A percentile compares a stretch with the other conserved stretches of the same genome.
phyloP scores from a whole-genome alignment of 2,888 invertebrate genomes.

The Abrostola triplasia region DNA sequence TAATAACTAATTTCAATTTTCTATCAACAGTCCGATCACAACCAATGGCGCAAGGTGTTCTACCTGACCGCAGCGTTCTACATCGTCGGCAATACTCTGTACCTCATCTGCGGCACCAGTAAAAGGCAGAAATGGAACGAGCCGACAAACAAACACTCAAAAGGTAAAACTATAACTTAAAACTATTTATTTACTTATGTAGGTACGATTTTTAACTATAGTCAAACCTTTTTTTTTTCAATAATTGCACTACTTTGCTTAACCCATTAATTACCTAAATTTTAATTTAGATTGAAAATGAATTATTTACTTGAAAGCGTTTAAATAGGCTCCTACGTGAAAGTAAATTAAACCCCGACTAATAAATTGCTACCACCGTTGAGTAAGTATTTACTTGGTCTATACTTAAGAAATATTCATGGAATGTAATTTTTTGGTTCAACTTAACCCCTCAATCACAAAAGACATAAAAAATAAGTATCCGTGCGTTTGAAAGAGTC shows the following conservation, averaged over 20 bases:
- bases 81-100: slow-evolving; percentile 89
- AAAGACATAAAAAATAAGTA: slow-evolving; percentile 6
- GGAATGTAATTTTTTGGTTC: neutral
- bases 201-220: too few relatives aligned
- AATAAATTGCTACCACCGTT: too few relatives aligned
- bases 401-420: neutral
- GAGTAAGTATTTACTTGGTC: too few relatives aligned
- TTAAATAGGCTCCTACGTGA: too few relatives aligned
- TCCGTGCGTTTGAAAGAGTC: slow-evolving; percentile 14
- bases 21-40: slow-evolving; percentile 17
- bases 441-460: neutral
- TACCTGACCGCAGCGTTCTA: slow-evolving; percentile 91
- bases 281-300: neutral
- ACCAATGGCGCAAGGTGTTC: slow-evolving; percentile 91
- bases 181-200: neutral
- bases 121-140: slow-evolving; percentile 30
- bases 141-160: neutral
- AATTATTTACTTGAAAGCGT: neutral
- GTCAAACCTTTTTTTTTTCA: neutral
- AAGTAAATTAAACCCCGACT: too few relatives aligned
- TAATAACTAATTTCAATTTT: too few relatives aligned
- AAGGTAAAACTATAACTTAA: neutral
- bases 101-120: slow-evolving; percentile 90
- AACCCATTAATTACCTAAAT: neutral
- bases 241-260: too few relatives aligned